Evolutionary conservation across 2,888 invertebrate genomes (phyloP), one percentile per base, ranked within the genome.

Genomic region (Stegana nigrithorax): DNA sequence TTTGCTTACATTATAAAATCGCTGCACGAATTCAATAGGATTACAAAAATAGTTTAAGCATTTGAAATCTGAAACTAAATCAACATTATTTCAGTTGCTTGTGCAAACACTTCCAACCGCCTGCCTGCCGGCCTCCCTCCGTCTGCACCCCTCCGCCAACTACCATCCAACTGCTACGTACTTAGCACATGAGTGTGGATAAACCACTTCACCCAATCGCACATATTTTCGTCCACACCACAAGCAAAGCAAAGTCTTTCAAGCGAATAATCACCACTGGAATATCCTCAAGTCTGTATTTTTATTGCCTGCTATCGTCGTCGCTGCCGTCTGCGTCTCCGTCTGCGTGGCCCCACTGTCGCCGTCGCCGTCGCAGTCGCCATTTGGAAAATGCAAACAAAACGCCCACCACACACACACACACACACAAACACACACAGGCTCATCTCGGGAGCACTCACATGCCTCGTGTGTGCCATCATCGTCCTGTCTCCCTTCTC

Each of bases 41-140:
- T n/a, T 4, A 25, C 26, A 55, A 55, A 55, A 55, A 32, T 19
- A 55, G 21, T 29, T 29, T 12, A 29, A 55, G 32, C 36, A 55
- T 29, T 55, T n/a, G 53, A 55, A 55, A 32, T 55, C 53, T 17
- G n/a, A 55, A 55, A 36, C 53, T 55, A 55, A 55, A 55, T 36
- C 53, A 55, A 55, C 36, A 55, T 55, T 55, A 55, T 55, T 55
- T 55, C 32, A 55, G 36, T n/a, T 55, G 10, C 53, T 55, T 55
- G 36, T 23, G 21, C 53, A 55, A 55, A 55, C 50, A 50, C 26
- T 21, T 23, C n/a, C 8, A 50, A 50, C n/a, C n/a, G n/a, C n/a
- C n/a, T n/a, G n/a, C n/a, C n/a, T n/a, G 50, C 26, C 12, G 50
- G 5, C 17, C 17, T 39, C 10, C 39, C 17, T 39, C 14, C n/a